Base-by-base conservation (phyloP, 2,888 invertebrate species). In the Aleiodes testaceus region DNA sequence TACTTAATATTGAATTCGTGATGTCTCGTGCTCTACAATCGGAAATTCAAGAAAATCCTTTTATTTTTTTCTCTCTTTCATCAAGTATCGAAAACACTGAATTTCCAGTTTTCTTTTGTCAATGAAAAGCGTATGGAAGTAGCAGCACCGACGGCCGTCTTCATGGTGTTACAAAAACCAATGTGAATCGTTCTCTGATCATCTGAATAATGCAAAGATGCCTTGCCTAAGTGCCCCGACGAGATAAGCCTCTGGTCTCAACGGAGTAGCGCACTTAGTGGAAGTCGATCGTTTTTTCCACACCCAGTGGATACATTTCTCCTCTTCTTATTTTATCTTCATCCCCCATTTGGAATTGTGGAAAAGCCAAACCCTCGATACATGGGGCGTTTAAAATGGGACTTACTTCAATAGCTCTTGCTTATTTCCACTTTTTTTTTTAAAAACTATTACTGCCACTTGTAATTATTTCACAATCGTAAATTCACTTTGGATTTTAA, bases 131-230 rank as follows among this genome's bases (percentile, higher is more conserved):
- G 22, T n/a, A 16, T 9, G 7, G 7, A 45, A 22, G 44, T 0
- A 26, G 3, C 26, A 26, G 3, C 26, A 3, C 3, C 3, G 26
- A 26, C 3, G 3, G 3, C 26, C 3, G 26, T 26, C 26, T 26
- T 26, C 26, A 26, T 44, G 45, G 22, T n/a, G 45, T 63, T 45
- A 22, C 22, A 45, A 63, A 63, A 55, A 55, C 45, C 63, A 45
- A 63, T 16, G 59, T 63, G 45, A 63, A 63, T 45, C 63, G 45
- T 45, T 63, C 45, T 18, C 44, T 44, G 63, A 63, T 63, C 63
- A 63, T 63, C 63, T 63, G 63, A 63, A 63, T 63, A 63, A 63
- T 63, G 63, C 63, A 63, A 63, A 63, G 45, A 63, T 45, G 63
- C 45, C 45, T 45, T 45, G 63, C 63, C 42, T 63, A 63, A 63